These are phyloP conservation scores for Nowickia ferox DNA, from an alignment of 2,888 invertebrate species.

Conservation along the genomic window DNA sequence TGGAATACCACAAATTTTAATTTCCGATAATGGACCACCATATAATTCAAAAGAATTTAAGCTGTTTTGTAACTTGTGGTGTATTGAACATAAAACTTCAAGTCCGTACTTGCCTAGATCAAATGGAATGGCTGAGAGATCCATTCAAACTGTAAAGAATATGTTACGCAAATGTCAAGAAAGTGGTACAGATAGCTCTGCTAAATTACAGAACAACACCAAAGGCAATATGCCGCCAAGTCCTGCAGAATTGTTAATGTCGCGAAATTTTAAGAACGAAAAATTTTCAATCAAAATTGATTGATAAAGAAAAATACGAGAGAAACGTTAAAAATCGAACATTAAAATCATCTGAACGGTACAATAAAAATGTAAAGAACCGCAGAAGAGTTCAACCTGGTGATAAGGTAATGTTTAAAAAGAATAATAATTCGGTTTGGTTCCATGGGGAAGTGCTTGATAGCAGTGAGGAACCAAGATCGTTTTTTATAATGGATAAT, in stretches of 20 bases:
- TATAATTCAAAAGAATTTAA: slow-evolving; percentile 6
- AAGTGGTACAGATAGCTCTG: background rate
- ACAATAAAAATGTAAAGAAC: background rate
- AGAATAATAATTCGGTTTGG: no score
- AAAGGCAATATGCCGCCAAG: no score
- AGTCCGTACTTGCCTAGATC: no score
- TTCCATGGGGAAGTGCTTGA: no score
- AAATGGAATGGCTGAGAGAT: slow-evolving; percentile 3
- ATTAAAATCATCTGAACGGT: background rate
- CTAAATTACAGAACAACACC: no score
- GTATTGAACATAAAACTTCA: slow-evolving; percentile 4
- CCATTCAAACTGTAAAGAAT: slow-evolving; percentile 2
- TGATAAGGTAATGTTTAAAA: background rate
- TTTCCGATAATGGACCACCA: background rate
- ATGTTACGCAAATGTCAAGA: slow-evolving; percentile 1
- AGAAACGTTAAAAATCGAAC: background rate
- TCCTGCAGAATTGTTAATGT: no score
- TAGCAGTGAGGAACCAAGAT: no score
- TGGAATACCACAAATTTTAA: background rate
- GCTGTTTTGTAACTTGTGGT: background rate
- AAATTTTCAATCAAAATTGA: background rate
- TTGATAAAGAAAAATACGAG: background rate
- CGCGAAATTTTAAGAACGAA: no score
- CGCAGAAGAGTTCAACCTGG: background rate
- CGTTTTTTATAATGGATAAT: no score